These are phyloP conservation scores for Mastomys natalensis DNA, from an alignment of 2,113 vertebrate species.

Conservation along the genomic window DNA sequence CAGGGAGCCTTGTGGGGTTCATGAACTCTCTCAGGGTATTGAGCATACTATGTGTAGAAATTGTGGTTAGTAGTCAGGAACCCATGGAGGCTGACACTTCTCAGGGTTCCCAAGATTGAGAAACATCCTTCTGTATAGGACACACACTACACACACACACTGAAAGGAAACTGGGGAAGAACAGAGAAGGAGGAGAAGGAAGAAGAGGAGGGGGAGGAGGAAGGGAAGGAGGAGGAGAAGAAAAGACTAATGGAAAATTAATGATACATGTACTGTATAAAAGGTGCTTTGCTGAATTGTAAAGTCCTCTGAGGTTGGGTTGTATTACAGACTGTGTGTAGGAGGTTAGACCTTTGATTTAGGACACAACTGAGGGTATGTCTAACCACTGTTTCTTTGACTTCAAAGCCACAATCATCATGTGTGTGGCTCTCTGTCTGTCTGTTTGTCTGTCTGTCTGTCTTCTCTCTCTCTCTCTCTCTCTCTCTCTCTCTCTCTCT, in stretches of 20 bases:
- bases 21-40: background rate
- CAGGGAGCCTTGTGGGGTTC: conserved; percentile 50
- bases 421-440: background rate
- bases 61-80: conserved; percentile 12
- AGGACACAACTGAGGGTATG: background rate
- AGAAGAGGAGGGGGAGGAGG: no score
- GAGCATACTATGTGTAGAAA: conserved; percentile 21
- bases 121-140: background rate
- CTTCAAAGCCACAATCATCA: background rate
- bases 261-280: background rate
- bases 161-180: background rate
- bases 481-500: no score
- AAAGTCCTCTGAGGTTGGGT: background rate
- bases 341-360: background rate
- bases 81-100: background rate
- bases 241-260: background rate
- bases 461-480: no score
- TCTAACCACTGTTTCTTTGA: background rate
- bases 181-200: background rate
- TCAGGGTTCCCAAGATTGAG: background rate
- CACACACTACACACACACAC: background rate
- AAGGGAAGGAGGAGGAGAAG: background rate
- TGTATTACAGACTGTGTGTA: background rate
- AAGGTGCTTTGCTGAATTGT: background rate
- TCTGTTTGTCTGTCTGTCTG: no score